These are phyloP conservation scores for Scaptodrosophila lebanonensis DNA, from an alignment of 1,140 invertebrate species.

Conservation along the genomic window DNA sequence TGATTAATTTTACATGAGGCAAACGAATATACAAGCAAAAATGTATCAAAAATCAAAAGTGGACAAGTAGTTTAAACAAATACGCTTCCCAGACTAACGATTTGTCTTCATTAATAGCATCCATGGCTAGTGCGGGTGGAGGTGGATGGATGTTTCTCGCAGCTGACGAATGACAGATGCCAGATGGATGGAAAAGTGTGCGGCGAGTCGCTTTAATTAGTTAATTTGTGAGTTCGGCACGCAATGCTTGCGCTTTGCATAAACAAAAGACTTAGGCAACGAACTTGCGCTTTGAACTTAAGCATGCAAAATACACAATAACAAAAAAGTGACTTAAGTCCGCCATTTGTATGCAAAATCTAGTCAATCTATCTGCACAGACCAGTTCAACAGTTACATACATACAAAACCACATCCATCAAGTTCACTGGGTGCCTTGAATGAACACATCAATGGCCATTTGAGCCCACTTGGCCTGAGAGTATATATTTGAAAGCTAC, in stretches of 20 bases:
- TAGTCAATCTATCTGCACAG: slow-evolving; percentile 4
- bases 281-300: slow-evolving; percentile 39
- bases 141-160: slow-evolving; percentile 1
- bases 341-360: slow-evolving; percentile 10
- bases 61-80: slow-evolving; percentile 14
- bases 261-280: slow-evolving; percentile 57
- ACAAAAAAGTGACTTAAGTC: slow-evolving; percentile 4
- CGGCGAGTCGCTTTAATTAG: slow-evolving; percentile 60
- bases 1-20: slow-evolving; percentile 59
- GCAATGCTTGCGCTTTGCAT: slow-evolving; percentile 32
- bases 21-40: slow-evolving; percentile 9
- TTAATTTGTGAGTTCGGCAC: slow-evolving; percentile 10
- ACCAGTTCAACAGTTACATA: slow-evolving; percentile 4
- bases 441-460: slow-evolving; percentile 68
- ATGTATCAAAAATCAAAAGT: slow-evolving; percentile 9
- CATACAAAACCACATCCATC: too few relatives aligned
- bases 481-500: slow-evolving; percentile 42
- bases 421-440: slow-evolving; percentile 37
- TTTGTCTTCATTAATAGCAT: slow-evolving; percentile 65
- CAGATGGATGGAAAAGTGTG: slow-evolving; percentile 56
- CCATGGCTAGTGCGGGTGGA: not conserved
- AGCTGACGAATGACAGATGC: slow-evolving; percentile 14
- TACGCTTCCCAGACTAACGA: slow-evolving; percentile 5
- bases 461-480: slow-evolving; percentile 25
- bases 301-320: too few relatives aligned